A percentile compares a stretch with the other conserved stretches of the same genome.
Evolutionary conservation across 2,888 invertebrate genomes (phyloP).

Genomic region (Tortrix viridana): DNA sequence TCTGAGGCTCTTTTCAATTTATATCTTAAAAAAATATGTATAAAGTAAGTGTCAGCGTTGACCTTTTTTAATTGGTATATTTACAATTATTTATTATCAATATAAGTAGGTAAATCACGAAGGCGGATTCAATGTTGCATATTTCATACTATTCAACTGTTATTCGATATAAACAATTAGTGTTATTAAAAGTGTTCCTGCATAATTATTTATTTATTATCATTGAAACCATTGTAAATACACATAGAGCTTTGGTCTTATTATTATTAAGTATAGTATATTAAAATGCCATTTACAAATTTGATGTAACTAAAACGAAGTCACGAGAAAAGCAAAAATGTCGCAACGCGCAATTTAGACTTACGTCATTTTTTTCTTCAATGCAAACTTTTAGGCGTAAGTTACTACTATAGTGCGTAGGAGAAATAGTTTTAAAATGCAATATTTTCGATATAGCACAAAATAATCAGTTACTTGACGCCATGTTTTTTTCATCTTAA

Average conservation of each 20-base stretch:
- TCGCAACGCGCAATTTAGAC: not conserved
- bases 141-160: not conserved
- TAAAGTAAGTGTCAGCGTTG: no score
- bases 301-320: not conserved
- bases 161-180: conserved; percentile 7
- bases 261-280: conserved; percentile 17
- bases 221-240: conserved; percentile 12
- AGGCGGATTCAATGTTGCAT: no score
- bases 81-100: no score
- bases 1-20: no score
- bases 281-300: conserved; percentile 16
- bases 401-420: not conserved
- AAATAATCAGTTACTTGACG: not conserved
- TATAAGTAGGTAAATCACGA: no score
- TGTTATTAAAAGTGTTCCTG: conserved; percentile 34
- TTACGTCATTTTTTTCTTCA: not conserved
- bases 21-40: no score
- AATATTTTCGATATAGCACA: not conserved
- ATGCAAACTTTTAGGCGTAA: not conserved
- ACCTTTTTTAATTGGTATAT: no score
- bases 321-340: conserved; percentile 1
- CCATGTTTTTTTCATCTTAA: not conserved
- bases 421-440: not conserved
- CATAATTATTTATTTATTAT: conserved; percentile 32
- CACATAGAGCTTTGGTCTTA: conserved; percentile 5